Conservation (phyloP, 2,888 invertebrate species). For the Drosophila paracracens region DNA sequence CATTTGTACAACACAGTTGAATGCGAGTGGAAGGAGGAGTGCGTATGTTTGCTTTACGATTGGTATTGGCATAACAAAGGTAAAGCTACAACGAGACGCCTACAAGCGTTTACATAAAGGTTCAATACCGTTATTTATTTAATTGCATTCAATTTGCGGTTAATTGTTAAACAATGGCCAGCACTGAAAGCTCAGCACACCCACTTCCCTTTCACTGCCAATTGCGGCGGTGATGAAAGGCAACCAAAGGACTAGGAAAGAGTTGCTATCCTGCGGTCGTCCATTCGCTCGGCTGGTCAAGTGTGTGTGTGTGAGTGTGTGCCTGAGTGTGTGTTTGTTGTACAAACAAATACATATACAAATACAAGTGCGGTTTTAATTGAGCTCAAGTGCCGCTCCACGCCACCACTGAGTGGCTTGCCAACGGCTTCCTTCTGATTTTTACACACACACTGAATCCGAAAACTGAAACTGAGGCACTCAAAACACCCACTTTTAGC, state of each 20-base stretch:
- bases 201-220: constrained; percentile 9
- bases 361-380: constrained; percentile 78
- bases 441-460: constrained; percentile 28
- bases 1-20: constrained; percentile 62
- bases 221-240: not conserved
- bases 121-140: constrained; percentile 82
- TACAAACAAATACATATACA: constrained; percentile 67
- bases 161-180: constrained; percentile 81
- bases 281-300: constrained; percentile 45
- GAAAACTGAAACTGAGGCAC: not conserved
- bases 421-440: constrained; percentile 29
- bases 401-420: not conserved
- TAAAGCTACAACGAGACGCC: constrained; percentile 53
- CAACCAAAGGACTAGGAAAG: constrained; percentile 11
- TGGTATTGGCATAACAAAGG: constrained; percentile 44
- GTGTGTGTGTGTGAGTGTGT: constrained; percentile 36
- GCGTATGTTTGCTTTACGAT: constrained; percentile 46
- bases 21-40: constrained; percentile 6
- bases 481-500: constrained; percentile 31
- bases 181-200: constrained; percentile 43
- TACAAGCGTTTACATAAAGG: constrained; percentile 78
- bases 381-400: constrained; percentile 73
- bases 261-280: constrained; percentile 27
- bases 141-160: constrained; percentile 82
- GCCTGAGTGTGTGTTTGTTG: constrained; percentile 63